phyloP scores from a whole-genome alignment of 2,113 vertebrate species.

The Ursus arctos region DNA sequence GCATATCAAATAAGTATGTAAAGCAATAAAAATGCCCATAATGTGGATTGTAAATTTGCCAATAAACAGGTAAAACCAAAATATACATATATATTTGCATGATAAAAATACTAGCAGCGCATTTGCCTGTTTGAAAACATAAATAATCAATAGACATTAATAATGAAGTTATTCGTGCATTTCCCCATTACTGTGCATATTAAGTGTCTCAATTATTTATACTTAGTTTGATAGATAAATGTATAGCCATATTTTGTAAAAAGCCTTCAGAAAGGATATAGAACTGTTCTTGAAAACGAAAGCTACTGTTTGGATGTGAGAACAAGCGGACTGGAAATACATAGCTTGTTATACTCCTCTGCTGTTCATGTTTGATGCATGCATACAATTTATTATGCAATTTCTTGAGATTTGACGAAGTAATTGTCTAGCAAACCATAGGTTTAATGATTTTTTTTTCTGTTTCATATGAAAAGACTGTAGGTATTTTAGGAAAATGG shows the following conservation, averaged over 20 bases:
- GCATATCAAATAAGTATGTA: slow-evolving; percentile 84
- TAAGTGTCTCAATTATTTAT: slow-evolving; percentile 92
- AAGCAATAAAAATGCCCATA: slow-evolving; percentile 86
- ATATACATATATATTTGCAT: slow-evolving; percentile 84
- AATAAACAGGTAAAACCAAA: slow-evolving; percentile 90
- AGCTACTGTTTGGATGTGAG: slow-evolving; percentile 87
- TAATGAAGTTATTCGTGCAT: slow-evolving; percentile 88
- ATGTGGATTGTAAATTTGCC: slow-evolving; percentile 87
- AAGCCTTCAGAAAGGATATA: slow-evolving; percentile 83
- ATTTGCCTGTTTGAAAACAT: slow-evolving; percentile 88
- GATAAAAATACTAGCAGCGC: slow-evolving; percentile 85
- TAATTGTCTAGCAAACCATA: slow-evolving; percentile 91
- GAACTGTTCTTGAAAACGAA: slow-evolving; percentile 87
- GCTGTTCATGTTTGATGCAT: slow-evolving; percentile 90
- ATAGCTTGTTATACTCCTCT: slow-evolving; percentile 89
- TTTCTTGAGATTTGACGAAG: slow-evolving; percentile 93
- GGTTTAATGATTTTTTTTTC: slow-evolving; percentile 88
- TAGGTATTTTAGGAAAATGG: slow-evolving; percentile 86
- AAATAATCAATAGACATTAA: slow-evolving; percentile 92
- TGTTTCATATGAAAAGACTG: slow-evolving; percentile 86
- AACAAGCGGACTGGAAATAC: slow-evolving; percentile 89
- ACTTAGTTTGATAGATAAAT: slow-evolving; percentile 91
- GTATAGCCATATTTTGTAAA: slow-evolving; percentile 85
- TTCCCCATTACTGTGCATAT: slow-evolving; percentile 90
- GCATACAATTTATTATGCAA: slow-evolving; percentile 91